Evolutionary conservation across 2,113 vertebrate genomes (phyloP), one percentile per base, ranked within the genome.

Genomic region (Rhinichthys klamathensis): DNA sequence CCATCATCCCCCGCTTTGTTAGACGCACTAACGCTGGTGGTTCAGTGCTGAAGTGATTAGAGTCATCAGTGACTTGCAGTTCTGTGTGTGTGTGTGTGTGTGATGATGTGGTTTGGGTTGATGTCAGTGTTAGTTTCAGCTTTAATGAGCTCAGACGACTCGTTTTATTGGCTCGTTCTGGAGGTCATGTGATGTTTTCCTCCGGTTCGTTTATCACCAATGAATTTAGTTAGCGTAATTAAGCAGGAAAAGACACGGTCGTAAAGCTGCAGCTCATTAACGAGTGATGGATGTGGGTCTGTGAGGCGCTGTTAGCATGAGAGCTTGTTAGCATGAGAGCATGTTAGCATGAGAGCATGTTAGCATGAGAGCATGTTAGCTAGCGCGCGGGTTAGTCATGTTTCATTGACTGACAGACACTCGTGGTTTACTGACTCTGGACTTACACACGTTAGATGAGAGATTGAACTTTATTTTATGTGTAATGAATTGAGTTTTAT

Each of bases 191-290:
- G 75, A 77, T 32, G 75, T 56, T 74, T 56, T 25, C 23, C 0
- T 38, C 9, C 6, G 13, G n/a, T 3, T 27, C 12, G 13, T 74
- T 74, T 74, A 74, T 74, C 72, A 74, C 23, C 72, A 46, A n/a
- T 46, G 3, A 49, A 46, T 46, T 74, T 74, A 74, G 13, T 74
- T 74, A 27, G 72, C 6, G 2, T n/a, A 49, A 74, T 74, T 74
- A 74, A 74, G 38, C 72, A 74, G 72, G 5, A 74, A 46, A 74
- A 27, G 41, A 74, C 70, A 74, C 12, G 70, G 4, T 16, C 6
- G n/a, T 74, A 74, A 41, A 74, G n/a, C 41, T 16, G 72, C n/a
- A 49, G 72, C 69, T 41, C 9, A 23, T 72, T 70, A 70, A 7
- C 4, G 8, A 1, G 11, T 49, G 72, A 74, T 25, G 15, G 41